Evolutionary conservation across 2,113 vertebrate species (phyloP).

Genomic region (Pituophis catenifer): DNA sequence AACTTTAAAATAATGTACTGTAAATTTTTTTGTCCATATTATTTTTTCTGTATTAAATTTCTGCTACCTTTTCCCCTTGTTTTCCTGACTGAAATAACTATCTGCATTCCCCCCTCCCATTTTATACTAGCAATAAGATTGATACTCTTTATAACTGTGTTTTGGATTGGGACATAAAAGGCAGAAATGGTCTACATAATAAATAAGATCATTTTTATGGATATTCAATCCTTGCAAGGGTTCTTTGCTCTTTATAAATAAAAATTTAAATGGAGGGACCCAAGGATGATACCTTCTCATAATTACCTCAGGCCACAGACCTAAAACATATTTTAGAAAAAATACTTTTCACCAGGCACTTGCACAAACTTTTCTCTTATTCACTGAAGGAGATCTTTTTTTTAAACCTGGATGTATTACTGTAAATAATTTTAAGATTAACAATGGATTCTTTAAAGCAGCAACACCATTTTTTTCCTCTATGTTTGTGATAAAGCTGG

Average conservation of each 20-base stretch:
- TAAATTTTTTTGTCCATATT: background rate
- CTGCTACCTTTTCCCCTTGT: background rate
- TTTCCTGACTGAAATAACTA: conserved; percentile 11
- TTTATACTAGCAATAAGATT: conserved; percentile 29
- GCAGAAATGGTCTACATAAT: background rate
- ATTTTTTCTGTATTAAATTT: conserved; percentile 24
- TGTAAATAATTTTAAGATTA: background rate
- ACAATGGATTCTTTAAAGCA: background rate
- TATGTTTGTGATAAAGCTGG: background rate
- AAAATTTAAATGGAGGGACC: background rate
- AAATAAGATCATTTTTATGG: conserved; percentile 38
- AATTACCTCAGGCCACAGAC: background rate
- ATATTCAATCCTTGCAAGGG: conserved; percentile 34
- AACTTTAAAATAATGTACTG: background rate
- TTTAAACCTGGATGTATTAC: background rate
- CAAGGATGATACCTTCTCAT: background rate
- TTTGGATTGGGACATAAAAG: conserved; percentile 19
- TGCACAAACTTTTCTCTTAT: background rate
- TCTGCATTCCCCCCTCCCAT: background rate
- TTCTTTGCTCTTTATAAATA: conserved; percentile 1
- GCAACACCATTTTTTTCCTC: background rate
- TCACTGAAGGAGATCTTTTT: background rate
- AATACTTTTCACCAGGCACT: background rate
- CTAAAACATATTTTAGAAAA: background rate
- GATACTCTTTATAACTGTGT: conserved; percentile 27